Evolutionary conservation across 2,888 invertebrate species (phyloP), one percentile per base, ranked within the genome.

Genomic region (Nowickia ferox): DNA sequence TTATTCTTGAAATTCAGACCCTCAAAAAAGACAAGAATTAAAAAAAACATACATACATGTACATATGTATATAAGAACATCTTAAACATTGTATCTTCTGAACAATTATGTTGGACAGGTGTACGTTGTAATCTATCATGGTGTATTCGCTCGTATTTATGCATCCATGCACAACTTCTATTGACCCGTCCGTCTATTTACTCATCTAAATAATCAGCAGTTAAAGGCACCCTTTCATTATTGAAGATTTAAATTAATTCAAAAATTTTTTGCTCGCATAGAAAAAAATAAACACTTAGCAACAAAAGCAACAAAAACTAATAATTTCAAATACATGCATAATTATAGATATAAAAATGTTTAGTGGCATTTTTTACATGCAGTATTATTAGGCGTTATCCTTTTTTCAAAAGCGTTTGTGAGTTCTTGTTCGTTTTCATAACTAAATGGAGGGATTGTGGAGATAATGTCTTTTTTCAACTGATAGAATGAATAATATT

Each of bases 181-280:
- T 71, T 55, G 38, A 55, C 30, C 48, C 66, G 59, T 44, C 53
- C 57, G 51, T 68, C 44, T 65, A 66, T 66, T 46, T 44, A 59
- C 57, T 19, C 61, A 61, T 69, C 51, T 44, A 59, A 38, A 53
- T 17, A 66, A 44, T 44, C 84, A 80, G 75, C 69, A 66, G 46
- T 74, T 74, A 74, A 63, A 63, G 63, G 74, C 82, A 85, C 82
- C 85, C 85, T 85, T 85, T 78, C 66, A 66, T 82, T 78, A 85
- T 85, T 82, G 71, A 82, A 85, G 78, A 85, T 85, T 82, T 82
- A 85, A 85, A 85, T 85, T 82, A 82, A 85, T 85, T 85, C 85
- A 78, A 63, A 85, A 85, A 82, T 82, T 44, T 75, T 78, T 55
- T n/a, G n/a, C 17, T 48, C 55, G 17, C 48, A 40, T 48, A 57